Percentiles rank a stretch among this genome's conserved stretches.
These are phyloP conservation scores for Crepidodera aurea DNA, from an alignment of 2,888 invertebrate species.

Conservation along the genomic window DNA sequence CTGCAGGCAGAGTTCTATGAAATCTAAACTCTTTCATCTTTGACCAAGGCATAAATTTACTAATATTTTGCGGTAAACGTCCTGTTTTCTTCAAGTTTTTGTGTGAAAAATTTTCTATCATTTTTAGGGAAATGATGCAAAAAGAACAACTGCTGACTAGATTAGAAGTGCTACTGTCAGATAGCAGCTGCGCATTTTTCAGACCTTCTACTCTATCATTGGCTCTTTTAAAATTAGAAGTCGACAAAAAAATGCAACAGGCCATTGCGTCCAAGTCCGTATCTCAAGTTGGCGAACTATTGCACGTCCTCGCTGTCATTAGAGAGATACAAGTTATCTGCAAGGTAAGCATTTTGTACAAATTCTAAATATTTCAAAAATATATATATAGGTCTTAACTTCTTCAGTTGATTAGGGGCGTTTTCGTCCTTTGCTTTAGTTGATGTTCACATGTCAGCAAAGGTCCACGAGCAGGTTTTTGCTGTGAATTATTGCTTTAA, in stretches of 20 bases:
- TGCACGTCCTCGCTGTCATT: constrained; percentile 75
- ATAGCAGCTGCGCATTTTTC: constrained; percentile 77
- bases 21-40: too few species aligned
- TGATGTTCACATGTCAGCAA: too few species aligned
- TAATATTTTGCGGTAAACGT: too few species aligned
- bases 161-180: constrained; percentile 79
- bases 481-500: too few species aligned
- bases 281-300: constrained; percentile 60
- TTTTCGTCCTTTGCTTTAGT: too few species aligned
- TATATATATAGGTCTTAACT: background rate
- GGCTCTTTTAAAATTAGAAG: constrained; percentile 76
- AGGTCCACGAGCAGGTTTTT: too few species aligned
- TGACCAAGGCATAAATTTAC: too few species aligned
- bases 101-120: too few species aligned
- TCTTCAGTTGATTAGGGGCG: too few species aligned
- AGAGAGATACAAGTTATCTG: constrained; percentile 76
- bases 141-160: constrained; percentile 60
- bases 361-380: background rate
- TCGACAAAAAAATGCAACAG: constrained; percentile 62
- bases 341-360: constrained; percentile 68
- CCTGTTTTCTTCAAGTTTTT: too few species aligned
- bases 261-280: constrained; percentile 48
- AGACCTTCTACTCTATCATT: constrained; percentile 80
- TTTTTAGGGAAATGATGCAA: constrained; percentile 34
- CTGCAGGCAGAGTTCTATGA: too few species aligned